Conservation (phyloP, 2,888 invertebrate genomes). For the Xylota segnis region DNA sequence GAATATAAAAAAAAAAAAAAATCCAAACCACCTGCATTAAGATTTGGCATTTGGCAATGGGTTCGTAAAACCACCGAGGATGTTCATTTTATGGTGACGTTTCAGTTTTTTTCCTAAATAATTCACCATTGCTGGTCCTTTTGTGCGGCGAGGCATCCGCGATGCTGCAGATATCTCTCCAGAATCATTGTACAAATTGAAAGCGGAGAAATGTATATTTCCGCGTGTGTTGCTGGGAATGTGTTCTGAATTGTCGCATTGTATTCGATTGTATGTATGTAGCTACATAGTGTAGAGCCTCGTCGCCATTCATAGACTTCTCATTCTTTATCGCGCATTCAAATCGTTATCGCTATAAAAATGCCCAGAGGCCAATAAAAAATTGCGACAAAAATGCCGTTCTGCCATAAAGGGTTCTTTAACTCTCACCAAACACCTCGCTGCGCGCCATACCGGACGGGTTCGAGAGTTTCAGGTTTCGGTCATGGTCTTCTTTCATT, state of each 20-base stretch:
- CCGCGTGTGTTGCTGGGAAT: constrained; percentile 24
- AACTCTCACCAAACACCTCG: constrained; percentile 10
- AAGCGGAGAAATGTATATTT: constrained; percentile 46
- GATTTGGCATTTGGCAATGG: constrained; percentile 63
- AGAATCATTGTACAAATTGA: constrained; percentile 68
- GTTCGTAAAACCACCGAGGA: constrained; percentile 62
- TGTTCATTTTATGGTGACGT: constrained; percentile 67
- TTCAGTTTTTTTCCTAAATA: constrained; percentile 56
- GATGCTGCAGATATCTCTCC: constrained; percentile 62
- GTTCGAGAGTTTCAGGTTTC: constrained; percentile 31
- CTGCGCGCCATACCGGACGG: neutral
- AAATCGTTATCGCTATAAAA: constrained; percentile 72
- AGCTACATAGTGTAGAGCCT: neutral
- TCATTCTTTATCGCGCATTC: constrained; percentile 70
- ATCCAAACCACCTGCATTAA: constrained; percentile 61
- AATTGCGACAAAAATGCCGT: constrained; percentile 74
- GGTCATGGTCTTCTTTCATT: constrained; percentile 15
- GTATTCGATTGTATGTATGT: constrained; percentile 44
- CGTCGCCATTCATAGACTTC: constrained; percentile 54
- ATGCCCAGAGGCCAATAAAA: constrained; percentile 70
- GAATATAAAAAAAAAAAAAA: constrained; percentile 28
- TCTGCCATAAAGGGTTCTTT: constrained; percentile 61
- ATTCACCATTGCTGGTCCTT: constrained; percentile 55
- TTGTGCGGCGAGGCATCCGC: constrained; percentile 38
- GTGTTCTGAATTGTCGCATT: constrained; percentile 54